Percentiles rank a stretch among this genome's conserved stretches.
Conservation (phyloP, 2,797 vertebrate species). For the Gambusia yucatana region DNA sequence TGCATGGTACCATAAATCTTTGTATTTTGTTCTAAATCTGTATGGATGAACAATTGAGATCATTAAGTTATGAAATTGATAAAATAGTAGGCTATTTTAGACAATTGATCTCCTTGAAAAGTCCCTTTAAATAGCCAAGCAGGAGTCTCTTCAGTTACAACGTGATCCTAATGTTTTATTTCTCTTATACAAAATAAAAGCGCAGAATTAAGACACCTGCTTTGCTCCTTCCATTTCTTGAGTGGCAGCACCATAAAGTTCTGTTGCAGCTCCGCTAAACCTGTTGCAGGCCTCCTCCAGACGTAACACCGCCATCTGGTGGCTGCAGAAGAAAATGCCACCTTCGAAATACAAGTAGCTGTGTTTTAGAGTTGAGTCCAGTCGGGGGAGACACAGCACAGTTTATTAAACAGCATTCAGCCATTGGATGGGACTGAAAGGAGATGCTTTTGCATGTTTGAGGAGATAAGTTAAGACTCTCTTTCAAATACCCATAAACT, state of each 20-base stretch:
- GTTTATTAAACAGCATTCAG: background rate
- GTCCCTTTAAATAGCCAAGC: background rate
- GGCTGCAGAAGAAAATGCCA: background rate
- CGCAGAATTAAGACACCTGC: background rate
- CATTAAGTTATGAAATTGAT: background rate
- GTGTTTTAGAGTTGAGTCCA: background rate
- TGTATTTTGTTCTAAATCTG: background rate
- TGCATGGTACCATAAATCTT: background rate
- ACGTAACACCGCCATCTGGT: constrained; percentile 53
- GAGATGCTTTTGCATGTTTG: background rate
- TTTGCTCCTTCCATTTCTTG: background rate
- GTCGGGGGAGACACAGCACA: constrained; percentile 52
- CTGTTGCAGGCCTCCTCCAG: constrained; percentile 43
- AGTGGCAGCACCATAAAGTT: background rate
- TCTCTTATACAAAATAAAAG: background rate
- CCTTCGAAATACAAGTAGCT: background rate
- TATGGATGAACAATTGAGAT: background rate
- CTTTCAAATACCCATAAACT: background rate
- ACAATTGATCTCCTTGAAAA: background rate
- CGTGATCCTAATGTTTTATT: background rate
- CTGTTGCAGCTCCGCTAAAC: constrained; percentile 12
- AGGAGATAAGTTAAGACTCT: background rate
- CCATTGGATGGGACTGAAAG: background rate
- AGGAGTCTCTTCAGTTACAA: background rate
- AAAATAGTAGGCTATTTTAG: background rate